A percentile compares a stretch with the other conserved stretches of the same genome.
These are phyloP conservation scores for Dicaeum eximium DNA, from an alignment of 2,113 vertebrate species.

Conservation along the genomic window DNA sequence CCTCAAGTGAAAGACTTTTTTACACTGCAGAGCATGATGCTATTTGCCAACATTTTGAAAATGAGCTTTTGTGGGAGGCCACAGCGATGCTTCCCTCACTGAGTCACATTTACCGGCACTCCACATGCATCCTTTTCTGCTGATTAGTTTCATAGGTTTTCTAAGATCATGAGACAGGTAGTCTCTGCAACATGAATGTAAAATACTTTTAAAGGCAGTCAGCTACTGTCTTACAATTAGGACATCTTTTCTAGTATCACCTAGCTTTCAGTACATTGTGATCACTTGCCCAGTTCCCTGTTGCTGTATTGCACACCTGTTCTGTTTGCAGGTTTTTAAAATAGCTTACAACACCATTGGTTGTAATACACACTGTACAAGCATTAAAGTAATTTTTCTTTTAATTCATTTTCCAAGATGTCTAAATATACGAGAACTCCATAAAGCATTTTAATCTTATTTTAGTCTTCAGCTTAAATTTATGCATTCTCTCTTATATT, in stretches of 20 bases:
- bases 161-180: background rate
- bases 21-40: background rate
- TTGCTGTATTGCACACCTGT: background rate
- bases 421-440: background rate
- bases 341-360: background rate
- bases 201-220: background rate
- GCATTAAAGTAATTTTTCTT: background rate
- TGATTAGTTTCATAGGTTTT: background rate
- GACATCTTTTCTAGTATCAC: background rate
- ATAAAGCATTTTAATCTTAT: background rate
- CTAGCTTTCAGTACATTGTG: background rate
- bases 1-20: background rate
- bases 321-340: background rate
- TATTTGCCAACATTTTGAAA: background rate
- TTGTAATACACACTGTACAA: background rate
- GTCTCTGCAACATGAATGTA: background rate
- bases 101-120: background rate
- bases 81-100: background rate
- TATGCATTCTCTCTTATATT: background rate
- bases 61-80: background rate
- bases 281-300: background rate
- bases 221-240: background rate
- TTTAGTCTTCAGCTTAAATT: background rate
- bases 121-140: background rate
- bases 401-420: background rate